A percentile compares a stretch with the other conserved stretches of the same genome.
Conservation (phyloP, 2,113 vertebrate species). For the Peromyscus polionotus region DNA sequence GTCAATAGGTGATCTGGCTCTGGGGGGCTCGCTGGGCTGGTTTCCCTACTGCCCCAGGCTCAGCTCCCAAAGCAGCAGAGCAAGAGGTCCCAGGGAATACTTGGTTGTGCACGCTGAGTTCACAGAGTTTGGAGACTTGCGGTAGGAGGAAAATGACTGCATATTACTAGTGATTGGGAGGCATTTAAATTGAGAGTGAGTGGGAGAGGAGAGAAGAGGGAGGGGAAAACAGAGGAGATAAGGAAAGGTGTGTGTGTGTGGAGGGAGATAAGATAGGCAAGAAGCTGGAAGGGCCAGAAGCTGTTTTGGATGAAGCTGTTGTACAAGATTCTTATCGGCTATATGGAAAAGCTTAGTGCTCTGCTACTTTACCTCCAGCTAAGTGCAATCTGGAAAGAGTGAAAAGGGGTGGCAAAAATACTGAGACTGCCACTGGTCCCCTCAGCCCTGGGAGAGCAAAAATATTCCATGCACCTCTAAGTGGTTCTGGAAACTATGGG, state of each 20-base stretch:
- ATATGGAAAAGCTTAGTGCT: neutral
- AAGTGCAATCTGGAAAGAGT: neutral
- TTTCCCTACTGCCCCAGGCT: neutral
- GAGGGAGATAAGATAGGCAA: neutral
- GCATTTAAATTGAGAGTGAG: neutral
- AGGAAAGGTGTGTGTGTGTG: neutral
- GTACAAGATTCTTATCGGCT: neutral
- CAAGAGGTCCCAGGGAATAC: neutral
- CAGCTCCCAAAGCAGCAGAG: neutral
- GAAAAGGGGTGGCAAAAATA: neutral
- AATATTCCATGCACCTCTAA: neutral
- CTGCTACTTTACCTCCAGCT: neutral
- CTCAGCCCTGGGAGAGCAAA: neutral
- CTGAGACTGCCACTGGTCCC: neutral
- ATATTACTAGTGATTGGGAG: neutral
- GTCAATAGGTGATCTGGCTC: rapidly evolving
- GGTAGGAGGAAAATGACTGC: neutral
- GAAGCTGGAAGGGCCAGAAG: neutral
- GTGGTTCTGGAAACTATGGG: neutral
- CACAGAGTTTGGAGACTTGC: neutral
- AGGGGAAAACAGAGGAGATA: neutral
- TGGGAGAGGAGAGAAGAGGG: neutral
- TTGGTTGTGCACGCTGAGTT: rapidly evolving
- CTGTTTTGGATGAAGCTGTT: neutral
- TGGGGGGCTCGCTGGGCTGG: neutral